Evolutionary conservation across 1,140 invertebrate genomes (phyloP).

Genomic region (Ditylenchus dipsaci): DNA sequence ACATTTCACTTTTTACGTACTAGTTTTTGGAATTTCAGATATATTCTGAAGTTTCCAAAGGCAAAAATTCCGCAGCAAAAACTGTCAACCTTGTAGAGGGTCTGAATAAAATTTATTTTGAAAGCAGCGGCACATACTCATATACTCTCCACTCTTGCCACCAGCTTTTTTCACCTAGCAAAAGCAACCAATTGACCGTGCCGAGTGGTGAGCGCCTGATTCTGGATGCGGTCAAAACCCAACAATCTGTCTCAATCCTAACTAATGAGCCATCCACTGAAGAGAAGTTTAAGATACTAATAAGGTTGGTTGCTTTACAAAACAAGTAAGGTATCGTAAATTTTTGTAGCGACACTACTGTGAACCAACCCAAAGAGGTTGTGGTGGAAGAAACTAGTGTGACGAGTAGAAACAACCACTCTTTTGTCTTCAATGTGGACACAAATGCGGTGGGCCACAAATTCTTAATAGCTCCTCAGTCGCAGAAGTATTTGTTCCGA

Average conservation of each 20-base stretch:
- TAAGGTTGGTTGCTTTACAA: neutral
- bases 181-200: neutral
- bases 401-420: constrained; percentile 24
- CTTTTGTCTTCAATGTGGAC: constrained; percentile 38
- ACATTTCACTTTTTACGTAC: neutral
- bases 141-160: constrained; percentile 19
- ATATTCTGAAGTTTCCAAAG: neutral
- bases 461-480: constrained; percentile 61
- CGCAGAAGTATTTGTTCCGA: constrained; percentile 68
- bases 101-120: constrained; percentile 5
- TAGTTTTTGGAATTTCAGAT: neutral
- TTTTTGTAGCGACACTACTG: neutral
- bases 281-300: neutral
- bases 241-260: neutral
- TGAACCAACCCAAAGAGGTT: neutral
- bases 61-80: neutral
- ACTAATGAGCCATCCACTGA: neutral
- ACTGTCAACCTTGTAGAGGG: constrained; percentile 4
- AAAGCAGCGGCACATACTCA: neutral
- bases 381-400: neutral
- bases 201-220: neutral
- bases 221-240: neutral
- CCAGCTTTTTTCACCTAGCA: constrained; percentile 1
- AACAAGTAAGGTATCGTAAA: neutral
- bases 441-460: constrained; percentile 54